Evolutionary conservation across 2,888 invertebrate species (phyloP), one percentile per base, ranked within the genome.

Genomic region (Limnephilus rhombicus): DNA sequence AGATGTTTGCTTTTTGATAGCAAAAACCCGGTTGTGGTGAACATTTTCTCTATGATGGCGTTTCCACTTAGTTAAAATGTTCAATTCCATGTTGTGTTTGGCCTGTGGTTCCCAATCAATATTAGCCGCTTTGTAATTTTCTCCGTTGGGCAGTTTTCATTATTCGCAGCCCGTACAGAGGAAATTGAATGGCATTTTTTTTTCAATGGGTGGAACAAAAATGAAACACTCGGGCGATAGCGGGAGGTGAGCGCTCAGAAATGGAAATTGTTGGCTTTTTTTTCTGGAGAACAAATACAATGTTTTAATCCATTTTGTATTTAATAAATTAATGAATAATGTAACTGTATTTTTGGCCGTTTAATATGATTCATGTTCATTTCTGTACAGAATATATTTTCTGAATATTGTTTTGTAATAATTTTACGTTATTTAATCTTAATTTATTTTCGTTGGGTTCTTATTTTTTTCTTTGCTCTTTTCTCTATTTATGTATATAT

Each of bases 101-200:
- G 88, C 12, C 80, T 53, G 80, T 89, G 80, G n/a, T 41, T 80
- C 24, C 80, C 80, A 80, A 89, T 80, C 12, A 34, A 89, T 80
- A 41, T 89, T 89, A 80, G 18, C 88, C 11, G 37, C 80, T 1
- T 89, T n/a, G 68, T 89, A 41, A 89, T 80, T 89, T 89, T 37
- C 88, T 80, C 41, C 41, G 18, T 37, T 37, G 88, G 68, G 24
- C 68, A 88, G 88, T 88, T 88, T 68, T 88, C 80, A 88, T 88
- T 80, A 80, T 37, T 37, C 88, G 80, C n/a, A 1, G 68, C 15
- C 45, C 34, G 88, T 80, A 18, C 34, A 68, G 80, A 37, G 88
- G n/a, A 88, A 87, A 88, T 80, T 68, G 88, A 88, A 88, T 88
- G 87, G 41, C n/a, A 24, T 87, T 29, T 87, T 88, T 31, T 49